These are phyloP conservation scores for Nesometra sesokonis DNA, from an alignment of 35 echinoderm and acorn worm genomes.

Conservation along the genomic window DNA sequence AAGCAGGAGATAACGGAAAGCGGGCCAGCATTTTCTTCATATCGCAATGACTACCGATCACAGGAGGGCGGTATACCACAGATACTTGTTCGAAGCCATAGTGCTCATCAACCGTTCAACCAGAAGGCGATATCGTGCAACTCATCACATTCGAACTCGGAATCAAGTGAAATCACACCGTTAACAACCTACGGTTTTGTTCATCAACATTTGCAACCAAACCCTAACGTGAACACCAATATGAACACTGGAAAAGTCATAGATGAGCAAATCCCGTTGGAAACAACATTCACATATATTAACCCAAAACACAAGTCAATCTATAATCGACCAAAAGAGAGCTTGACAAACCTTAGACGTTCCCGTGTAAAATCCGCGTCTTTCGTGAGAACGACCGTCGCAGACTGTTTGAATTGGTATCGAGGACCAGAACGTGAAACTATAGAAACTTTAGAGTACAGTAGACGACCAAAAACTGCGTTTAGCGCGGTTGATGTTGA, in stretches of 20 bases:
- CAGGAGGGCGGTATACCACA: conserved; percentile 15
- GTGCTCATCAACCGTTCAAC: background rate
- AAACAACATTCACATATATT: conserved; percentile 53
- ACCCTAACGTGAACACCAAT: conserved; percentile 66
- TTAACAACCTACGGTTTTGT: conserved; percentile 66
- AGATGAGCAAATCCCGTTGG: conserved; percentile 8
- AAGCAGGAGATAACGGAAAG: conserved; percentile 48
- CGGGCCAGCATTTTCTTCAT: conserved; percentile 68
- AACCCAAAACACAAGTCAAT: conserved; percentile 67
- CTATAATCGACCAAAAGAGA: conserved; percentile 43
- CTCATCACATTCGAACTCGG: conserved; percentile 27
- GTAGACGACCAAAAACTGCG: background rate
- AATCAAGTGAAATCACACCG: conserved; percentile 36
- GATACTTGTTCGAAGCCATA: conserved; percentile 36
- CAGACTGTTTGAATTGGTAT: conserved; percentile 75
- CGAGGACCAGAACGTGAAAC: background rate
- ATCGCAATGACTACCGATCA: conserved; percentile 49
- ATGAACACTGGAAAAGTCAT: conserved; percentile 77
- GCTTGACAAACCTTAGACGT: conserved; percentile 30
- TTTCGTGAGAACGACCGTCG: conserved; percentile 46
- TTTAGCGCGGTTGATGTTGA: background rate
- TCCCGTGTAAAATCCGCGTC: conserved; percentile 57
- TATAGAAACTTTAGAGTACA: background rate
- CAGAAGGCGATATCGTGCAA: background rate
- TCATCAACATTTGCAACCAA: conserved; percentile 79